Evolutionary conservation across 2,888 invertebrate genomes (phyloP), one percentile per base, ranked within the genome.

Genomic region (Xiphydria camelus): DNA sequence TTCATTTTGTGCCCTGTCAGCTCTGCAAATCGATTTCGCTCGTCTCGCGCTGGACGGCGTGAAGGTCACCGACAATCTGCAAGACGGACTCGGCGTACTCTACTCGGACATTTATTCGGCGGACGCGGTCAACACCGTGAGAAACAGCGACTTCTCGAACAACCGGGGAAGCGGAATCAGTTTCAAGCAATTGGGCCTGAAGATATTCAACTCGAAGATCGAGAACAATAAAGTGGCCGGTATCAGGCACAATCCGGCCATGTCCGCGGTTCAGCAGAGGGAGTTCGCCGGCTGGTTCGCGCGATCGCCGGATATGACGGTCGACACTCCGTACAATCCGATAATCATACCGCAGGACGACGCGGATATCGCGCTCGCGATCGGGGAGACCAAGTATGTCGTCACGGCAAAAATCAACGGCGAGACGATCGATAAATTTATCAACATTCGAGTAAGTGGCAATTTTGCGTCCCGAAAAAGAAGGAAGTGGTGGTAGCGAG

Each of bases 241-340:
- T 0, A 88, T 99, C 53, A 85, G 89, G 41, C 98, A 97, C 68
- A 89, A 98, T 76, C 94, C 97, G 0, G 89, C 88, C 26, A 80
- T 96, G 49, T 85, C 90, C 1, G 85, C 88, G 1, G 75, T 85
- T 2, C 89, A 93, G 65, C 96, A 95, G 75, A 81, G 92, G 68
- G 95, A 96, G 78, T 81, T 97, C 37, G 89, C 94, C 1, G 94
- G 94, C 4, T 96, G 96, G 95, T 91, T 94, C 62, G 82, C 85
- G 66, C 77, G 77, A 19, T 84, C 87, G 21, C 78, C 80, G 1
- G 87, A 87, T 51, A 82, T 83, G 44, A 82, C 83, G 54, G 81
- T 83, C 29, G 88, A 89, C 62, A 82, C 84, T 0, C 84, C 85
- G 60, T 91, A 90, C 64, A 82, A 83, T 51, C 90, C 91, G 0